phyloP scores from a whole-genome alignment of 2,797 vertebrate genomes.

The Chelon auratus region DNA sequence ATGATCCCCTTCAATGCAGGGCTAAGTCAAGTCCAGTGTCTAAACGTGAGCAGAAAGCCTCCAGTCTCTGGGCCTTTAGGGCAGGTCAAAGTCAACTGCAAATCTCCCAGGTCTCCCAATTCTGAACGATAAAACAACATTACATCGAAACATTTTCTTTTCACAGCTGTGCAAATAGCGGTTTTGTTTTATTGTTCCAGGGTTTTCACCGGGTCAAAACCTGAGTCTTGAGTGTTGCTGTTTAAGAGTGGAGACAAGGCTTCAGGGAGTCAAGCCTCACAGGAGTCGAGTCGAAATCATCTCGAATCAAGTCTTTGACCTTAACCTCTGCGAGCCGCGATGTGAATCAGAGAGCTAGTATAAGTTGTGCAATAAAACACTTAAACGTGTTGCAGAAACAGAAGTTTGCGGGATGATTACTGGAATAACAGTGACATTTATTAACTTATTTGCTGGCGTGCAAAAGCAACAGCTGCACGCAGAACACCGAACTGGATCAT shows the following conservation, averaged over 20 bases:
- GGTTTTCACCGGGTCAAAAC: not conserved
- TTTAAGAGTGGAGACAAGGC: not conserved
- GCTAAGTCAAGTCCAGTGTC: not conserved
- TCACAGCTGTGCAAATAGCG: not conserved
- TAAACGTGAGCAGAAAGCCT: not conserved
- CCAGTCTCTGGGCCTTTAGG: not conserved
- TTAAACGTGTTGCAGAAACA: not conserved
- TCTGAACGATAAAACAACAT: not conserved
- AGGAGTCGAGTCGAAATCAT: not conserved
- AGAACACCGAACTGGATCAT: not conserved
- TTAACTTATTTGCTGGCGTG: not conserved
- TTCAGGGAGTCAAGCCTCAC: not conserved
- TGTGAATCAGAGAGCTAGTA: slow-evolving; percentile 3
- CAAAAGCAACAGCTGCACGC: slow-evolving; percentile 19
- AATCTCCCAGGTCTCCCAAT: slow-evolving; percentile 3
- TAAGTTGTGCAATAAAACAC: not conserved
- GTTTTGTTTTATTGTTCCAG: not conserved
- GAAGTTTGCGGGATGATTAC: slow-evolving; percentile 13
- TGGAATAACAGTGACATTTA: slow-evolving; percentile 7
- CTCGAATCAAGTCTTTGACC: not conserved
- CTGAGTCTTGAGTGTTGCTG: not conserved
- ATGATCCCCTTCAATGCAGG: not conserved
- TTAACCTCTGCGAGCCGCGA: not conserved
- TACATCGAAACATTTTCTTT: not conserved
- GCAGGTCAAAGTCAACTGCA: not conserved